These are phyloP conservation scores for Megalurothrips usitatus DNA, from an alignment of 2,888 invertebrate genomes.

Conservation along the genomic window DNA sequence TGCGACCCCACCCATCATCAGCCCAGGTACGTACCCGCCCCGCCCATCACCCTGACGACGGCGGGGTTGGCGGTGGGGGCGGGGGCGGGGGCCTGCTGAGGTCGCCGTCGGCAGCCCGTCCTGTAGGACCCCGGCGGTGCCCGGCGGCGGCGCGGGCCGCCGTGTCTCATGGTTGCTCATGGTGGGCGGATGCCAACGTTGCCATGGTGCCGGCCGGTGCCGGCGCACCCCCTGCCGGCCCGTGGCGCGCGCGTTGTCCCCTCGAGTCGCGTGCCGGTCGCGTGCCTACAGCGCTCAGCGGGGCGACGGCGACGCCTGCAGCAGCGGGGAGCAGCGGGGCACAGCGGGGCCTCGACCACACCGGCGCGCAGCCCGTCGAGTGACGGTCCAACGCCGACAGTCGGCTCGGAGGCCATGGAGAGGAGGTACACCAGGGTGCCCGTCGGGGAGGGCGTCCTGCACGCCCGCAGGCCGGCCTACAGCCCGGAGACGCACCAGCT, in stretches of 20 bases:
- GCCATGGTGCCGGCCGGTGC: not conserved
- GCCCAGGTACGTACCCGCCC: no score
- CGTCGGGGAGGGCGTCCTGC: not conserved
- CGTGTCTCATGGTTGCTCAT: no score
- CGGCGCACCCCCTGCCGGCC: not conserved
- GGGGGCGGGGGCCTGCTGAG: no score
- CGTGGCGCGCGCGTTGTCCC: not conserved
- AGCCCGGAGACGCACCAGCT: conserved; percentile 18
- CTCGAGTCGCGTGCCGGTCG: not conserved
- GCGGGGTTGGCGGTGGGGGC: no score
- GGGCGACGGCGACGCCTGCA: not conserved
- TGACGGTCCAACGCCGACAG: not conserved
- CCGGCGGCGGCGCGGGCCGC: not conserved
- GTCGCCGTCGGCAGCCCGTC: no score
- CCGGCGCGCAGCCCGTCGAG: not conserved
- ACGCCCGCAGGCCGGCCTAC: not conserved
- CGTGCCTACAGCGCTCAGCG: not conserved
- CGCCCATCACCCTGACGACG: no score
- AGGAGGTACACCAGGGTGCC: conserved; percentile 6
- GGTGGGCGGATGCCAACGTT: no score
- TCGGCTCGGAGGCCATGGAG: not conserved
- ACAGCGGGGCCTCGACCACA: not conserved
- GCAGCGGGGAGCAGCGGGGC: not conserved
- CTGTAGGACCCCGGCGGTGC: not conserved
- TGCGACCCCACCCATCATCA: no score